phyloP scores from a whole-genome alignment of 2,113 vertebrate species.

The Hipposideros armiger region DNA sequence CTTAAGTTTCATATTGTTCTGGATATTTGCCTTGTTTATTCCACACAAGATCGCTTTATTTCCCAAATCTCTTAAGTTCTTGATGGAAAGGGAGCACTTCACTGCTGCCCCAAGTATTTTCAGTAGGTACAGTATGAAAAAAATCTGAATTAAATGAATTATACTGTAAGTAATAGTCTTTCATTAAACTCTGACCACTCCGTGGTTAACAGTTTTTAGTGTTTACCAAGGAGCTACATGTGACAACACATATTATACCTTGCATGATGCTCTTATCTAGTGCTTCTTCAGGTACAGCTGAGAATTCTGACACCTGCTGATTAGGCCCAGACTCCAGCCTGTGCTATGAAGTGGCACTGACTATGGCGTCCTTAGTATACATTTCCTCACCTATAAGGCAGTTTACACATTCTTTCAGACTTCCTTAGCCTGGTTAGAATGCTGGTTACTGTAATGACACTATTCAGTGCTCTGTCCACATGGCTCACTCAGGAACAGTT shows the following conservation, averaged over 20 bases:
- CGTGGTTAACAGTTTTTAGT: background rate
- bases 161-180: background rate
- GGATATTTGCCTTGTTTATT: background rate
- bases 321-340: background rate
- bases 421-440: background rate
- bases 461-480: background rate
- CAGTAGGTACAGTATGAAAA: background rate
- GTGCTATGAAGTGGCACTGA: background rate
- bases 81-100: background rate
- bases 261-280: background rate
- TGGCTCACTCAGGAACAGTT: background rate
- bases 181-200: background rate
- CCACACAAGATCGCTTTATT: background rate
- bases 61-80: conserved; percentile 22
- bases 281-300: background rate
- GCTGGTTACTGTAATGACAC: background rate
- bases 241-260: background rate
- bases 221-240: background rate
- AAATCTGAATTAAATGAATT: background rate
- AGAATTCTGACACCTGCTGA: background rate
- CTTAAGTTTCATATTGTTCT: background rate
- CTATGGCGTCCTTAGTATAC: background rate
- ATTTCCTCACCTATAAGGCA: background rate
- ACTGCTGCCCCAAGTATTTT: background rate
- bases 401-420: background rate